These are phyloP conservation scores for Maccullochella peelii DNA, from an alignment of 2,113 vertebrate species.

Conservation along the genomic window DNA sequence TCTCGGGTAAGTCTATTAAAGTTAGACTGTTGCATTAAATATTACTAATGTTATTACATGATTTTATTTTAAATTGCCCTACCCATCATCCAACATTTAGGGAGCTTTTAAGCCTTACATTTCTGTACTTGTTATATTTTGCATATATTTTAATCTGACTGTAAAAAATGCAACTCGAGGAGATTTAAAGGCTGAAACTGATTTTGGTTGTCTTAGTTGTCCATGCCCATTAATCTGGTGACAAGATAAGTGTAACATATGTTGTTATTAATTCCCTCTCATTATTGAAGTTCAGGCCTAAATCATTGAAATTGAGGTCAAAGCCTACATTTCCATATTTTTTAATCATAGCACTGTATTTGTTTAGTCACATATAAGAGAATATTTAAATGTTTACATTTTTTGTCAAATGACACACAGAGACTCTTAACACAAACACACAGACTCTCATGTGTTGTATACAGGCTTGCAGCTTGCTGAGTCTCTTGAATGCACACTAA, in stretches of 20 bases:
- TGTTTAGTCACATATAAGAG: not conserved
- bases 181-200: constrained; percentile 20
- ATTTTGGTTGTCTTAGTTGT: not conserved
- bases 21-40: not conserved
- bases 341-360: not conserved
- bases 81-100: not conserved
- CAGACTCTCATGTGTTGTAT: not conserved
- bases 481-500: constrained; percentile 22
- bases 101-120: not conserved
- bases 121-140: not conserved
- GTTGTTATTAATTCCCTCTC: not conserved
- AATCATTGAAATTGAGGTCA: not conserved
- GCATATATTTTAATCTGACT: constrained; percentile 19
- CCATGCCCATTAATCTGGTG: not conserved
- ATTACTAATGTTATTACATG: not conserved
- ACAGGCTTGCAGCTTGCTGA: constrained; percentile 5
- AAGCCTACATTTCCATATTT: not conserved
- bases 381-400: not conserved
- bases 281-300: not conserved
- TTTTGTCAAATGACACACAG: not conserved
- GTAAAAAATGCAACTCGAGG: constrained; percentile 2
- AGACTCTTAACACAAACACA: not conserved
- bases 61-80: not conserved
- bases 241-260: too few relatives aligned
- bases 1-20: constrained; percentile 89